A percentile compares a stretch with the other conserved stretches of the same genome.
These are phyloP conservation scores for Mesorhabditis belari DNA, from an alignment of 2,888 invertebrate genomes.

Conservation along the genomic window DNA sequence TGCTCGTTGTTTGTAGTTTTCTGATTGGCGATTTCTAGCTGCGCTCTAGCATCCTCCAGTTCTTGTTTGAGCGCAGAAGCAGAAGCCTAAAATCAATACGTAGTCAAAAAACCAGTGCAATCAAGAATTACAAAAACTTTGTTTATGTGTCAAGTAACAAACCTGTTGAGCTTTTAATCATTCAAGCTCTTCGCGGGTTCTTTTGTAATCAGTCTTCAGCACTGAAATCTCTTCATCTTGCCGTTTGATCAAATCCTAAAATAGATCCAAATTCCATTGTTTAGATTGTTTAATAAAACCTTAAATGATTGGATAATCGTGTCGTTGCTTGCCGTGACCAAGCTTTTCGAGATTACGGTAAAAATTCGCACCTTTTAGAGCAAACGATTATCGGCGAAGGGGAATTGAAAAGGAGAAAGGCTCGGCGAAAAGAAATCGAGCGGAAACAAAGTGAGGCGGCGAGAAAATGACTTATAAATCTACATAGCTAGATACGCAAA, in stretches of 20 bases:
- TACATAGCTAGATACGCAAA: no score
- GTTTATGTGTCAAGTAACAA: neutral
- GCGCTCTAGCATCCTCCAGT: slow-evolving; percentile 5
- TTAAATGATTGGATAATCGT: slow-evolving; percentile 57
- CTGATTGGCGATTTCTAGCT: slow-evolving; percentile 5
- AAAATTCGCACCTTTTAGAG: no score
- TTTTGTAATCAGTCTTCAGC: slow-evolving; percentile 37
- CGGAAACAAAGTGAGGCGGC: no score
- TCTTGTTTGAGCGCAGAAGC: slow-evolving; percentile 1
- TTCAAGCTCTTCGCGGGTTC: slow-evolving; percentile 25
- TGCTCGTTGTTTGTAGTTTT: no score
- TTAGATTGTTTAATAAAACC: no score
- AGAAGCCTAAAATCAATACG: slow-evolving; percentile 1
- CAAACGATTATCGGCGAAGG: no score
- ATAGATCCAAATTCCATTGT: no score
- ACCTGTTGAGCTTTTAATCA: slow-evolving; percentile 9
- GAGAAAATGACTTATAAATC: no score
- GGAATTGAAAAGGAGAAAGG: no score
- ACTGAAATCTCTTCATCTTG: slow-evolving; percentile 62
- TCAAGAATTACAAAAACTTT: neutral
- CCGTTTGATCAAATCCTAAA: slow-evolving; percentile 70
- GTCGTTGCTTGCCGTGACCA: slow-evolving; percentile 53
- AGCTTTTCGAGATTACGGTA: no score
- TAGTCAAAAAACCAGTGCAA: neutral
- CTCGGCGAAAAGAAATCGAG: no score